Evolutionary conservation across 1,140 invertebrate species (phyloP).

Genomic region (Apis florea): DNA sequence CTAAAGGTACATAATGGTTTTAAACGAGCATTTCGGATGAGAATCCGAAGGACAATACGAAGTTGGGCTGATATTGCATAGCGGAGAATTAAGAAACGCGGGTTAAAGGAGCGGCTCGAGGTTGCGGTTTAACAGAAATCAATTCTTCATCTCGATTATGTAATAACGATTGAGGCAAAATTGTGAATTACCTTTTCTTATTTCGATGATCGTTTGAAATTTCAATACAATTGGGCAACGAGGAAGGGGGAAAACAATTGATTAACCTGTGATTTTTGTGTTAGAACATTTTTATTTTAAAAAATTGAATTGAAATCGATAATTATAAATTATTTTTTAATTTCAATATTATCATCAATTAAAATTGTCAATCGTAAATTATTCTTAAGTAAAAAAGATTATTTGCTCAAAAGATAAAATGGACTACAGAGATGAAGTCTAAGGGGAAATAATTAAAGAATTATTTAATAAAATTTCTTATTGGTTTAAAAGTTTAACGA

Average conservation of each 20-base stretch:
- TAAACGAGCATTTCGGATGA: slow-evolving; percentile 7
- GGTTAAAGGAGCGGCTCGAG: background rate
- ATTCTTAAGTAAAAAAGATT: background rate
- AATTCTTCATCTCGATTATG: slow-evolving; percentile 45
- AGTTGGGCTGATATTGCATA: background rate
- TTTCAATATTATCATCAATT: background rate
- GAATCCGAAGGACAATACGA: background rate
- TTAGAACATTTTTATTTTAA: background rate
- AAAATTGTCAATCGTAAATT: slow-evolving; percentile 23
- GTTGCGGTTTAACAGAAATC: slow-evolving; percentile 31
- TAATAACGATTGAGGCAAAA: slow-evolving; percentile 14
- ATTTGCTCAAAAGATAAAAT: slow-evolving; percentile 4
- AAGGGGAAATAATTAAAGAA: slow-evolving; percentile 12
- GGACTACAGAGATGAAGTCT: background rate
- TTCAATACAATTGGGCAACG: background rate
- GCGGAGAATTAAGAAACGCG: slow-evolving; percentile 32
- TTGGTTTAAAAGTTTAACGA: background rate
- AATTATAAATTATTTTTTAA: background rate
- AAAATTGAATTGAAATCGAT: background rate
- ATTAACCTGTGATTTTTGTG: background rate
- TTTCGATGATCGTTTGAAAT: background rate
- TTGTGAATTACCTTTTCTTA: background rate
- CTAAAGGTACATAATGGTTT: slow-evolving; percentile 45
- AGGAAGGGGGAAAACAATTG: background rate
- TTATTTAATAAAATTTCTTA: background rate